phyloP scores from a whole-genome alignment of 2,113 vertebrate genomes.

The Perognathus longimembris region DNA sequence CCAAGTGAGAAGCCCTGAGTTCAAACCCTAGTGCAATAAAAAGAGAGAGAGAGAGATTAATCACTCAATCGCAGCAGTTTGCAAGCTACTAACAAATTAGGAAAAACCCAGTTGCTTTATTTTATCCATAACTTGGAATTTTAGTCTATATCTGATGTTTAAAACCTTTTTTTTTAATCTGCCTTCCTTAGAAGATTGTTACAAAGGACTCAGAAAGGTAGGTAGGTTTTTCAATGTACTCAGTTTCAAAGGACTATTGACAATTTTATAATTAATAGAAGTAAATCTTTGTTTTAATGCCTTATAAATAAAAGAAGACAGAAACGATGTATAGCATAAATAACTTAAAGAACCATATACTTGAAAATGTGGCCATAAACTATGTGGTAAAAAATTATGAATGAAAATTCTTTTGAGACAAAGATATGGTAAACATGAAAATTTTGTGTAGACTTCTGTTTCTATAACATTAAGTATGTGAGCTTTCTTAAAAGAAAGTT shows the following conservation, averaged over 20 bases:
- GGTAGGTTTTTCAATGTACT: conserved; percentile 74
- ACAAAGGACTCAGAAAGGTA: conserved; percentile 85
- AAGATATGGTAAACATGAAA: neutral
- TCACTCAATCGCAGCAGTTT: conserved; percentile 39
- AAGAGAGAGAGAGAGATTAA: too few relatives aligned
- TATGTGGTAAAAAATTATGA: conserved; percentile 17
- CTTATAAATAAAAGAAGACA: conserved; percentile 33
- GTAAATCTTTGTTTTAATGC: conserved; percentile 16
- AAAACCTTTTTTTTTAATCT: conserved; percentile 83
- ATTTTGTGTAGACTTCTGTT: neutral
- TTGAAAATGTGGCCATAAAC: conserved; percentile 48
- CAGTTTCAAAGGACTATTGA: conserved; percentile 1
- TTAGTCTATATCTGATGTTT: conserved; percentile 74
- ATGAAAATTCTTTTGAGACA: conserved; percentile 40
- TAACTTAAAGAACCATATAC: neutral
- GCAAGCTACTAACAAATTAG: neutral
- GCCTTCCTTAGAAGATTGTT: conserved; percentile 87
- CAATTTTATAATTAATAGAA: conserved; percentile 53
- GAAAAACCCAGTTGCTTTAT: conserved; percentile 58
- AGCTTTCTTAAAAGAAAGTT: conserved; percentile 24
- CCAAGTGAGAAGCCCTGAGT: too few relatives aligned
- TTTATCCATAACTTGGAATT: conserved; percentile 38
- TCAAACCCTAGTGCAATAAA: too few relatives aligned
- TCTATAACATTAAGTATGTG: neutral
- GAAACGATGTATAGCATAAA: neutral